These are phyloP conservation scores for Thermophis baileyi DNA, from an alignment of 2,113 vertebrate genomes.

Conservation along the genomic window DNA sequence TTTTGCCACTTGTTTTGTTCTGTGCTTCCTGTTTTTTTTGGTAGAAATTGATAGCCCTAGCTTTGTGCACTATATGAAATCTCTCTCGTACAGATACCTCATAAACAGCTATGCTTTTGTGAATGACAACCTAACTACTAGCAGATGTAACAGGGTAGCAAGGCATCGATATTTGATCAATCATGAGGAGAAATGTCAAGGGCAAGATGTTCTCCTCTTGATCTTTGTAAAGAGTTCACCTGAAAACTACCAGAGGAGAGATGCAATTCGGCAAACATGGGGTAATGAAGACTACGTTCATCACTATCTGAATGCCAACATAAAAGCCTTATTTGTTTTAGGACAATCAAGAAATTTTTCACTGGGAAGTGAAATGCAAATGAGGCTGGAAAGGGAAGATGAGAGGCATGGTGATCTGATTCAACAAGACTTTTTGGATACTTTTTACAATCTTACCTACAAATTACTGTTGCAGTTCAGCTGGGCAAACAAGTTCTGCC, in stretches of 20 bases:
- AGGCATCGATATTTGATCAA: constrained; percentile 82
- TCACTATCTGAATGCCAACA: constrained; percentile 70
- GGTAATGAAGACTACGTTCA: constrained; percentile 78
- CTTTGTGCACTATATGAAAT: constrained; percentile 82
- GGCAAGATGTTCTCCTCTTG: constrained; percentile 79
- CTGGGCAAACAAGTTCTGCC: constrained; percentile 84
- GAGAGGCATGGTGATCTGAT: constrained; percentile 75
- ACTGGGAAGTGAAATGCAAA: constrained; percentile 59
- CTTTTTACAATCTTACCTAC: constrained; percentile 89
- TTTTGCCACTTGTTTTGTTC: constrained; percentile 75
- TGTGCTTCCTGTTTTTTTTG: constrained; percentile 84
- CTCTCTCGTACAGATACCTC: constrained; percentile 88
- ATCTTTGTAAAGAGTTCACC: constrained; percentile 89
- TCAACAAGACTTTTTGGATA: constrained; percentile 89
- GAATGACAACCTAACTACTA: constrained; percentile 74
- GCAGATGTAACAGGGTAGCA: constrained; percentile 50
- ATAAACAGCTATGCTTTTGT: constrained; percentile 87
- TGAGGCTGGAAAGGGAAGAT: constrained; percentile 74
- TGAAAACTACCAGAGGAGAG: constrained; percentile 75
- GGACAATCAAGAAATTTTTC: constrained; percentile 61
- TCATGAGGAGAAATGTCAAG: constrained; percentile 77
- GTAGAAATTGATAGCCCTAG: constrained; percentile 72
- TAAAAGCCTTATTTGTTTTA: constrained; percentile 85
- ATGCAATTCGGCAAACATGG: constrained; percentile 86
- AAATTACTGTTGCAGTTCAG: constrained; percentile 90